Conservation (phyloP, 2,888 invertebrate species). For the Xylota segnis region DNA sequence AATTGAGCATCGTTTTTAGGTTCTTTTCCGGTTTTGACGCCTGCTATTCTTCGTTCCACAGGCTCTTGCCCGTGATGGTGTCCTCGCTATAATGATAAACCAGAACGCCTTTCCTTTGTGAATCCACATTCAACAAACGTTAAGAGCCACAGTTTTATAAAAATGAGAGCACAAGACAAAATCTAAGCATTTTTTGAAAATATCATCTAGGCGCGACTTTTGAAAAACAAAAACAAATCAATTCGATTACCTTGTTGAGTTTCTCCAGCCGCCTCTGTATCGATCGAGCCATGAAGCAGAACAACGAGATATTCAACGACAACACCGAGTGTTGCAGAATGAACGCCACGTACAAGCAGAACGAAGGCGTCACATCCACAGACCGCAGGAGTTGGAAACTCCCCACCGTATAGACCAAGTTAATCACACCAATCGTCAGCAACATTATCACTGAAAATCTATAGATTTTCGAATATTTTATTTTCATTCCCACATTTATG, state of each 20-base stretch:
- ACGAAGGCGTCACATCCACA: constrained; percentile 80
- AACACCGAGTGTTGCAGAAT: constrained; percentile 82
- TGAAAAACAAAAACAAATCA: too few relatives aligned
- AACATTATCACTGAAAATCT: constrained; percentile 81
- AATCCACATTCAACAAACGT: too few relatives aligned
- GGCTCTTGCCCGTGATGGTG: too few relatives aligned
- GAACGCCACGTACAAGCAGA: constrained; percentile 82
- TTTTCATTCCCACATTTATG: constrained; percentile 81
- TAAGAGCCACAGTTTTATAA: too few relatives aligned
- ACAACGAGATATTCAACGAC: constrained; percentile 82
- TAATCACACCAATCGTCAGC: constrained; percentile 80
- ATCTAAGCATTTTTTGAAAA: too few relatives aligned
- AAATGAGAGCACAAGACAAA: too few relatives aligned
- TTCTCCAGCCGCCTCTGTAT: constrained; percentile 82
- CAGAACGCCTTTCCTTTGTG: too few relatives aligned
- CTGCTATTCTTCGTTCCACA: too few relatives aligned
- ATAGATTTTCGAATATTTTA: constrained; percentile 82
- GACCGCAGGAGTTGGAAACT: constrained; percentile 81
- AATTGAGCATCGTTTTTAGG: too few relatives aligned
- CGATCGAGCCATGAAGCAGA: constrained; percentile 82
- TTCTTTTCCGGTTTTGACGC: too few relatives aligned
- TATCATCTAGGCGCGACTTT: too few relatives aligned
- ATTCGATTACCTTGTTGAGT: constrained; percentile 81
- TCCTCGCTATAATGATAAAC: too few relatives aligned
- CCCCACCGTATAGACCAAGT: constrained; percentile 81